Percentiles rank a stretch among this genome's conserved stretches.
phyloP scores from a whole-genome alignment of 2,888 invertebrate species.

The Mythimna pallens region DNA sequence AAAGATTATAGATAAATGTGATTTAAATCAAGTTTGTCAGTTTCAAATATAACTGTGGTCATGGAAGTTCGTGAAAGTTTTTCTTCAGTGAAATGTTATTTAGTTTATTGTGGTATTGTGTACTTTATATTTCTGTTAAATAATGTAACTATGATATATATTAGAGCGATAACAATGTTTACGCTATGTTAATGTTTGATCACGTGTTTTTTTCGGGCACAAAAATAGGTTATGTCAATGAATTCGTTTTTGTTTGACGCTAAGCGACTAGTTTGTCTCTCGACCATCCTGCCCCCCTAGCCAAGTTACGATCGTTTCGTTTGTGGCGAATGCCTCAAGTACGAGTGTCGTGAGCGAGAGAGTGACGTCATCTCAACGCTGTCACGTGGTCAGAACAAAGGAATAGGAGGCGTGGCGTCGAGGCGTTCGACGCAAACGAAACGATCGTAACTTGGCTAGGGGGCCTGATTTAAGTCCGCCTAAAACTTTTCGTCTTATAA shows the following conservation, averaged over 20 bases:
- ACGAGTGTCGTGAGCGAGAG: no score
- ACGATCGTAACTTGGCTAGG: no score
- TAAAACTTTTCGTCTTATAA: no score
- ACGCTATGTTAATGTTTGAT: background rate
- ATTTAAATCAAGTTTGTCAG: background rate
- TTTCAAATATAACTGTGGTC: background rate
- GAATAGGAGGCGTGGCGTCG: no score
- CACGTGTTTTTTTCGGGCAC: conserved; percentile 1
- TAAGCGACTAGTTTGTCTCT: no score
- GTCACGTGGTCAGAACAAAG: no score
- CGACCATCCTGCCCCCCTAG: no score
- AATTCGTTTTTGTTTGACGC: background rate
- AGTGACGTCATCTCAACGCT: no score
- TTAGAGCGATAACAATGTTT: background rate
- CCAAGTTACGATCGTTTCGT: no score
- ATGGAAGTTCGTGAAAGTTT: background rate
- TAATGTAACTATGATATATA: background rate
- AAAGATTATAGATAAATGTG: background rate
- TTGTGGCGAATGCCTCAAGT: no score
- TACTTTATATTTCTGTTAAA: background rate
- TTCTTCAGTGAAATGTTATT: conserved; percentile 8
- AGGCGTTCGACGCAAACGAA: no score
- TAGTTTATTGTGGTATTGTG: background rate
- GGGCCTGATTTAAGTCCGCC: no score
- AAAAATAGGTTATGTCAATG: background rate